Percentiles rank a stretch among this genome's conserved stretches.
phyloP scores from a whole-genome alignment of 2,888 invertebrate genomes.

The Pedicia rivosa region DNA sequence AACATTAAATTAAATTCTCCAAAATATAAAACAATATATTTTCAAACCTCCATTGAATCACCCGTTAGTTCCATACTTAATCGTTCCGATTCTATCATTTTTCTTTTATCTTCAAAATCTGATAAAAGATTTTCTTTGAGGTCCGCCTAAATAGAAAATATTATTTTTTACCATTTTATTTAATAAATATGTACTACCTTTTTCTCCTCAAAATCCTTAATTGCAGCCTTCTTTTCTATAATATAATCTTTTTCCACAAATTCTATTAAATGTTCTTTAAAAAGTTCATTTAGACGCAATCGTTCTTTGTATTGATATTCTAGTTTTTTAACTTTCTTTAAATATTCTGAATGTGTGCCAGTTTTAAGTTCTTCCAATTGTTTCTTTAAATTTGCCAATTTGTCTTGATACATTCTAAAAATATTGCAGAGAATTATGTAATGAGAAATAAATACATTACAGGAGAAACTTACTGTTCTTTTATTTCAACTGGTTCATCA shows the following conservation, averaged over 20 bases:
- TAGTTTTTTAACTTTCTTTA: conserved; percentile 62
- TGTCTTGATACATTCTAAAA: conserved; percentile 75
- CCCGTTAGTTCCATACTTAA: conserved; percentile 80
- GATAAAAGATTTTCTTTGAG: conserved; percentile 73
- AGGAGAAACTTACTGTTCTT: conserved; percentile 23
- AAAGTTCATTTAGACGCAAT: conserved; percentile 56
- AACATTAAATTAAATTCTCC: conserved; percentile 1
- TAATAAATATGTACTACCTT: conserved; percentile 37
- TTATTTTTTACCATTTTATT: background rate
- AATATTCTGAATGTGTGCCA: conserved; percentile 72
- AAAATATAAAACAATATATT: background rate
- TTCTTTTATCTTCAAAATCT: conserved; percentile 86
- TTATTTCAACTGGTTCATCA: conserved; percentile 24
- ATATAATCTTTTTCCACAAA: conserved; percentile 77
- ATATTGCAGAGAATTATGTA: background rate
- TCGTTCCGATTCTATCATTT: conserved; percentile 76
- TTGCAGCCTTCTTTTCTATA: conserved; percentile 74
- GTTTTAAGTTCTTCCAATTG: conserved; percentile 80
- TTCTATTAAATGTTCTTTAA: conserved; percentile 66
- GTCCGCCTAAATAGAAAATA: conserved; percentile 33
- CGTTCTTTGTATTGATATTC: conserved; percentile 72
- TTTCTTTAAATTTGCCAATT: conserved; percentile 72
- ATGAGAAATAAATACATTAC: background rate
- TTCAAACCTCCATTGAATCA: conserved; percentile 59
- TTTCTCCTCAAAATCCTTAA: conserved; percentile 89